A percentile compares a stretch with the other conserved stretches of the same genome.
phyloP scores from a whole-genome alignment of 2,888 invertebrate species.

The Panzeria rudis region DNA sequence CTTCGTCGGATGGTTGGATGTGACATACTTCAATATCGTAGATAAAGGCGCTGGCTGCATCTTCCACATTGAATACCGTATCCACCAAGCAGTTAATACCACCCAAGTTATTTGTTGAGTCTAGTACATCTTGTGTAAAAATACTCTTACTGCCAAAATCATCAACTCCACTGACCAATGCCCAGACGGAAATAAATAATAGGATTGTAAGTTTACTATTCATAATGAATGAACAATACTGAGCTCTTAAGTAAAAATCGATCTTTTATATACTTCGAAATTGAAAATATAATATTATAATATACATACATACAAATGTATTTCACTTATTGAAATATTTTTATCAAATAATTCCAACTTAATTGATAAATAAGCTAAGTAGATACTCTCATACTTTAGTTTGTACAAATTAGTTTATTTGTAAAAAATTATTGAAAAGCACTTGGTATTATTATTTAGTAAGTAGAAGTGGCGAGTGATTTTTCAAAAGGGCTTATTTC shows the following conservation, averaged over 20 bases:
- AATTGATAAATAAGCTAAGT: constrained; percentile 4
- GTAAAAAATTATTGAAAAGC: no score
- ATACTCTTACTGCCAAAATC: background rate
- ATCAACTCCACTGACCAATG: background rate
- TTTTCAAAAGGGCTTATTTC: no score
- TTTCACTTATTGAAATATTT: constrained; percentile 7
- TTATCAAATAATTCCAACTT: constrained; percentile 11
- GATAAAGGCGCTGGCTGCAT: background rate
- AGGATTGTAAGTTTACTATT: constrained; percentile 10
- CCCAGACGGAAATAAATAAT: background rate
- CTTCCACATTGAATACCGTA: constrained; percentile 13
- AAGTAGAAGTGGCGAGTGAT: no score
- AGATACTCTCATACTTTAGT: background rate
- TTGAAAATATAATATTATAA: background rate
- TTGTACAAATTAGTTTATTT: background rate
- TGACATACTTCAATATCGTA: constrained; percentile 40
- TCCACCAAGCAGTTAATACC: constrained; percentile 39
- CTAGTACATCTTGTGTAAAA: background rate
- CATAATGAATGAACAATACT: constrained; percentile 3
- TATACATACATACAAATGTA: no score
- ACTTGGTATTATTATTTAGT: no score
- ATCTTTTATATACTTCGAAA: constrained; percentile 12
- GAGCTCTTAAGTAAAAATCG: background rate
- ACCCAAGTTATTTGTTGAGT: constrained; percentile 1
- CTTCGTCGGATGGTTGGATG: background rate